Base-by-base conservation (phyloP, 2,888 invertebrate genomes). In the Bhutanitis thaidina region DNA sequence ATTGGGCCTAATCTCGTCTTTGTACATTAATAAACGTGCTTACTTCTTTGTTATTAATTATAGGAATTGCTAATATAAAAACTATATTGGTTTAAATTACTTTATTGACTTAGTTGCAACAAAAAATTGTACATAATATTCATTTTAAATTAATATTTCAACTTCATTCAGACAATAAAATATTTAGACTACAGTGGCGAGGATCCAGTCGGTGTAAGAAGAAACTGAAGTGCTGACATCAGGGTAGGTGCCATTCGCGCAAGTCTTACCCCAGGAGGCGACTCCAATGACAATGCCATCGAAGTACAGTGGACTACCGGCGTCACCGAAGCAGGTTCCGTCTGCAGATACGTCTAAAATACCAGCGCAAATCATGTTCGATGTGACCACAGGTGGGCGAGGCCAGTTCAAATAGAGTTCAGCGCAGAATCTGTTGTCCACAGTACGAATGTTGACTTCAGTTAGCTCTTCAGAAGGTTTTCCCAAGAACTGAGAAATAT, bases 181-280 rank as follows among this genome's bases (percentile, higher is more conserved):
- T 7, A 34, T 4, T 34, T 34, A 13, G 34, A 1, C 12, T 3
- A 58, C 58, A 12, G 47, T 53, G 10, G 43, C 49, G 0, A 54
- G 13, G 9, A 61, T 55, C 60, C 61, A 61, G 7, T 57, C 15
- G 8, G 57, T 56, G 38, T 58, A 66, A 0, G 63, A 54, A 1
- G 65, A 59, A 46, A 90, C 77, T 30, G 80, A 70, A 12, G 80
- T 71, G 56, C 80, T 86, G 48, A 89, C 75, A 35, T 84, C 85
- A 0, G 89, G 89, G 60, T 75, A 82, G 54, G 65, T 62, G 15
- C 68, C 66, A 52, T 73, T 69, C 16, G 80, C 86, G 57, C 86
- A 87, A 14, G 77, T 73, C 52, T 71, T 73, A 52, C 86, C 82
- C 71, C 78, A 83, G 49, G 85, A 81, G 30, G 81, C 79, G 49